Evolutionary conservation across 2,888 invertebrate species (phyloP).

Genomic region (Caenorhabditis sp.): DNA sequence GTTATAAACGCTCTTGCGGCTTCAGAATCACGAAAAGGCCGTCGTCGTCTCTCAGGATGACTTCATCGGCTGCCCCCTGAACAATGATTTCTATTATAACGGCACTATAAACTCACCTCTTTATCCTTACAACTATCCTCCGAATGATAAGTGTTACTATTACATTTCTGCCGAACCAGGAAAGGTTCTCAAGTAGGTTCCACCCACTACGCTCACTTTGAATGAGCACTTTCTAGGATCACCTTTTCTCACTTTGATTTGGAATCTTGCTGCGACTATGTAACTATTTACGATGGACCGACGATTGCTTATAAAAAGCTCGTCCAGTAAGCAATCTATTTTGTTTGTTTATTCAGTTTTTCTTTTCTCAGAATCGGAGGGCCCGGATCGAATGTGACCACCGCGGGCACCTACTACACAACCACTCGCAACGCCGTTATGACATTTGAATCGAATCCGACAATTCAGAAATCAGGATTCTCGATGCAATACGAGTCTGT

Average conservation of each 20-base stretch:
- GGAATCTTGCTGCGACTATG: constrained; percentile 64
- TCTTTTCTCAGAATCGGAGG: constrained; percentile 64
- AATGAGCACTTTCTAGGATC: constrained; percentile 41
- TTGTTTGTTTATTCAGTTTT: not conserved
- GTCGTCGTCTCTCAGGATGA: constrained; percentile 21
- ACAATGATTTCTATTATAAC: constrained; percentile 68
- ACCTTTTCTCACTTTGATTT: constrained; percentile 62
- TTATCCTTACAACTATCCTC: constrained; percentile 62
- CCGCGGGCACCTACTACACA: constrained; percentile 61
- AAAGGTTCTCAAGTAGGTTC: constrained; percentile 57
- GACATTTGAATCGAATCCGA: constrained; percentile 62
- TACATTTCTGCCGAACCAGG: constrained; percentile 62
- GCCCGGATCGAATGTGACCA: constrained; percentile 57
- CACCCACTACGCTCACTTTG: not conserved
- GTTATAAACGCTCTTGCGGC: not conserved
- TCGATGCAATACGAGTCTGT: constrained; percentile 63
- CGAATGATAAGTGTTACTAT: constrained; percentile 65
- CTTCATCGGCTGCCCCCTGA: constrained; percentile 64
- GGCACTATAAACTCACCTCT: constrained; percentile 64
- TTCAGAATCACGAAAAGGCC: constrained; percentile 22
- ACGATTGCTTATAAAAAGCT: constrained; percentile 41
- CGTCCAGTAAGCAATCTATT: constrained; percentile 45
- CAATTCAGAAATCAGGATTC: constrained; percentile 64
- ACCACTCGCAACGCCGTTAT: constrained; percentile 61
- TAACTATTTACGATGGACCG: constrained; percentile 68